Base-by-base conservation (phyloP, 2,888 invertebrate species). In the Acanthosepion pharaonis region DNA sequence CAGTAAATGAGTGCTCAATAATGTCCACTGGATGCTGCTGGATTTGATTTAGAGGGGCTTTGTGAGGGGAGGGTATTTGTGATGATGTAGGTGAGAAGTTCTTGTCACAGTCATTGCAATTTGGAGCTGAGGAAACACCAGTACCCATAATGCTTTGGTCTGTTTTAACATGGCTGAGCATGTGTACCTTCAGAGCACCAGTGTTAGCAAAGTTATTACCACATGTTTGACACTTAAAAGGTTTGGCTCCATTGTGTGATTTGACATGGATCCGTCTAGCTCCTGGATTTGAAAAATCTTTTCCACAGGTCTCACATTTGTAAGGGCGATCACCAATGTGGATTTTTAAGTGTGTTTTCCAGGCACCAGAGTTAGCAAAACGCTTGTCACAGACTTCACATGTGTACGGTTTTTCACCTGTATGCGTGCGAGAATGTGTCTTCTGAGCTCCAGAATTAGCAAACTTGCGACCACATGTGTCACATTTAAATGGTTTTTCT, bases 291-390 rank as follows among this genome's bases (percentile, higher is more conserved):
- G 94, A 94, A 55, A 94, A 94, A 48, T 94, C 94, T 48, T 94
- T 94, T 55, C 94, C 94, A 55, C 94, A 94, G 64, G 94, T 94
- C 25, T 94, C 94, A 59, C 94, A 94, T 64, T 94, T 94, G 28
- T 94, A 94, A 25, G 94, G 94, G 15, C 94, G 94, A 59, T 94
- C 94, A 15, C 94, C 94, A 20, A 94, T 94, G 42, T 94, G 94
- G 94, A 94, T 94, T 23, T 94, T 94, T 48, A 94, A 59, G 59
- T 94, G 94, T 9, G 94, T 94, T 48, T 94, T 94, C 94, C 94
- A 94, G 33, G 94, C 94, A 42, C 94, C 94, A 94, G 94, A 94
- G 59, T 94, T 94, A 20, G 94, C 94, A 94, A 94, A 94, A 55
- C 94, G 51, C 59, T 94, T 94, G 64, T 94, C 94, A 59, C 94